Evolutionary conservation across 2,888 invertebrate species (phyloP).

Genomic region (Pollenia angustigena): DNA sequence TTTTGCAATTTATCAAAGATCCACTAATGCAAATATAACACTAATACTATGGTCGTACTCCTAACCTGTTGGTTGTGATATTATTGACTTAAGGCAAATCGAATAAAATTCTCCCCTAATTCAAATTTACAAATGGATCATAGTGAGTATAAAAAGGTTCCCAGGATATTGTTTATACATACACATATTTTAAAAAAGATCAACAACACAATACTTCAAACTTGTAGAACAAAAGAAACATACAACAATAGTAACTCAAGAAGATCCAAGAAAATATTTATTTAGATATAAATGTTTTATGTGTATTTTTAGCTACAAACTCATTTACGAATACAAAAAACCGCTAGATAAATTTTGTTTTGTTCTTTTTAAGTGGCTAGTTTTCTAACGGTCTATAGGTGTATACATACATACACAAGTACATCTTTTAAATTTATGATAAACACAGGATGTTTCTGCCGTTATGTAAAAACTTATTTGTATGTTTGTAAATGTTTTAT

Average conservation of each 20-base stretch:
- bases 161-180: conserved; percentile 9
- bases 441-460: conserved; percentile 57
- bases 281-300: not conserved
- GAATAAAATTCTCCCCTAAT: no score
- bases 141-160: conserved; percentile 1
- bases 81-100: no score
- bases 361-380: conserved; percentile 58
- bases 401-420: conserved; percentile 13
- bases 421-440: conserved; percentile 29
- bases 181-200: not conserved
- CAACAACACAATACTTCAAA: conserved; percentile 16
- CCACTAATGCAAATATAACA: no score
- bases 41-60: no score
- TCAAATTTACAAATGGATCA: not conserved
- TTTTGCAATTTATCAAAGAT: no score
- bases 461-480: conserved; percentile 26
- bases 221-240: conserved; percentile 28
- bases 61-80: no score
- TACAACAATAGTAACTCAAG: conserved; percentile 52
- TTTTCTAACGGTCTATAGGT: conserved; percentile 9
- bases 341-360: conserved; percentile 51
- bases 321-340: conserved; percentile 8
- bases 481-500: conserved; percentile 3
- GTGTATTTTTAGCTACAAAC: not conserved
- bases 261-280: conserved; percentile 28